A percentile compares a stretch with the other conserved stretches of the same genome.
These are phyloP conservation scores for Aphis craccivora DNA, from an alignment of 1,140 invertebrate species.

Conservation along the genomic window DNA sequence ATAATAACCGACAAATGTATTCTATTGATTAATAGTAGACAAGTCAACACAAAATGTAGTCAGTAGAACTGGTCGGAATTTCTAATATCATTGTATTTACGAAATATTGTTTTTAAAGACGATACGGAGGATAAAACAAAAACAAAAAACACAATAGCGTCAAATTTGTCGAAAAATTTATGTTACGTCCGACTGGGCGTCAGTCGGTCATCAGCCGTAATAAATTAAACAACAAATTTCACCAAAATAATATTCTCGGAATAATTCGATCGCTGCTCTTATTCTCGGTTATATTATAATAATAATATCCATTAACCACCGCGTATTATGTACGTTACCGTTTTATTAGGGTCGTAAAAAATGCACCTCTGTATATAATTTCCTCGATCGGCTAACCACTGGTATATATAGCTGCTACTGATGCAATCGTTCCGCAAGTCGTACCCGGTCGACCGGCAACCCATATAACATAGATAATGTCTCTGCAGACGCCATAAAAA, in stretches of 20 bases:
- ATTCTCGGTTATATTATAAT: neutral
- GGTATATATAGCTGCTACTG: neutral
- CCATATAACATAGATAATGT: neutral
- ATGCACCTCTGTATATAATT: neutral
- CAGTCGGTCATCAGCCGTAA: neutral
- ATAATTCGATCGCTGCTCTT: neutral
- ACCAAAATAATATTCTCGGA: neutral
- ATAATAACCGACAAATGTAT: neutral
- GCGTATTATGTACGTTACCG: neutral
- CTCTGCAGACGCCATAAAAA: constrained; percentile 12
- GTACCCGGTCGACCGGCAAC: neutral
- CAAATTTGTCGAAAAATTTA: neutral
- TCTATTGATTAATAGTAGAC: constrained; percentile 17
- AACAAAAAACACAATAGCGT: neutral
- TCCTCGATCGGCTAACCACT: neutral
- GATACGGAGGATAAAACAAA: neutral
- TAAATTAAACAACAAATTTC: neutral
- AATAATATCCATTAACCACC: constrained; percentile 11
- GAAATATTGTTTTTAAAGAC: neutral
- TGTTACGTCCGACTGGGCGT: neutral
- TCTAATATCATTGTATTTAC: constrained; percentile 20
- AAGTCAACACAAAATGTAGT: constrained; percentile 3
- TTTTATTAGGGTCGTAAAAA: constrained; percentile 35
- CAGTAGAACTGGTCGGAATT: neutral
- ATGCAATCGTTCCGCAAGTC: neutral